Evolutionary conservation across 2,888 invertebrate species (phyloP).

Genomic region (Carpatolechia fugitivella): DNA sequence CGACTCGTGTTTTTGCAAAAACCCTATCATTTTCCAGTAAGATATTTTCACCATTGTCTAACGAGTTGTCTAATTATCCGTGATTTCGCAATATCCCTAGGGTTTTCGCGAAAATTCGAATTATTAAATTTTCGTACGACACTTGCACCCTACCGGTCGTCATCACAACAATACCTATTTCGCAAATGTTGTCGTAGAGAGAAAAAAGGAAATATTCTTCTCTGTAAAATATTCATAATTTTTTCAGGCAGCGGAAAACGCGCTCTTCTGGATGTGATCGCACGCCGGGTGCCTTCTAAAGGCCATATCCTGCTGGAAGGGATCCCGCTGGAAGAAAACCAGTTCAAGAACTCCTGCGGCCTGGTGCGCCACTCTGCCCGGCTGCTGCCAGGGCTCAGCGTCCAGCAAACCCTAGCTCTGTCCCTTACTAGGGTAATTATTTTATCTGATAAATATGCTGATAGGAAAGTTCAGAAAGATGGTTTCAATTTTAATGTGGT

Average conservation of each 20-base stretch:
- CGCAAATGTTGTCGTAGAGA: no score
- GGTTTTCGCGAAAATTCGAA: no score
- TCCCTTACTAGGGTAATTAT: constrained; percentile 87
- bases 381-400: constrained; percentile 91
- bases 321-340: constrained; percentile 86
- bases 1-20: no score
- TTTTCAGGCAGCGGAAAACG: constrained; percentile 93
- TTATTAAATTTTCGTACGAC: no score
- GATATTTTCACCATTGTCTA: no score
- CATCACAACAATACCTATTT: no score
- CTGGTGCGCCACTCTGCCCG: constrained; percentile 93
- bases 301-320: constrained; percentile 95
- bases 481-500: no score
- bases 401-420: constrained; percentile 90
- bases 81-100: no score
- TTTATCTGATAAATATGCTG: constrained; percentile 38
- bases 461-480: no score
- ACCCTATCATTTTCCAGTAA: no score
- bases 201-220: not conserved
- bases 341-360: constrained; percentile 92
- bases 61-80: no score
- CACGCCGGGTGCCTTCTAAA: constrained; percentile 88
- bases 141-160: no score
- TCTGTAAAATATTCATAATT: not conserved
- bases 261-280: constrained; percentile 95